Evolutionary conservation across 2,888 invertebrate genomes (phyloP).

Genomic region (Acanthacorydalis orientalis): DNA sequence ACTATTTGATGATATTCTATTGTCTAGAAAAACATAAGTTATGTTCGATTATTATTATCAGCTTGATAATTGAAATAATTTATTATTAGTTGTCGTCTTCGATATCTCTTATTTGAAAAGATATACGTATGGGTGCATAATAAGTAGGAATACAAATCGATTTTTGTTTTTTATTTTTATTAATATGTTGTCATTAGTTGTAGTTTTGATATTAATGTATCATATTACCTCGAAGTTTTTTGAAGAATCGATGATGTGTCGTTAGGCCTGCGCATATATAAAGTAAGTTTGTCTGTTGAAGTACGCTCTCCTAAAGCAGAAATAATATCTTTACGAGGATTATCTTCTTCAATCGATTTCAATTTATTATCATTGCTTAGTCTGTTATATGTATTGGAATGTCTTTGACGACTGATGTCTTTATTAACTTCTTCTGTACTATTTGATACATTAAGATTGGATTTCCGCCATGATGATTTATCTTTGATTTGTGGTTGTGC

Average conservation of each 20-base stretch:
- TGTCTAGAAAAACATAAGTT: too few relatives aligned
- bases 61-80: too few relatives aligned
- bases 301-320: slow-evolving; percentile 32
- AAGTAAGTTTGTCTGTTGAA: slow-evolving; percentile 35
- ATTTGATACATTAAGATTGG: slow-evolving; percentile 42
- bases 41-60: too few relatives aligned
- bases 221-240: too few relatives aligned
- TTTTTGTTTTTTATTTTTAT: background rate
- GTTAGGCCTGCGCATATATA: slow-evolving; percentile 36
- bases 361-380: slow-evolving; percentile 16
- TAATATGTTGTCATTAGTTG: background rate
- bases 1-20: too few relatives aligned
- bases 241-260: slow-evolving; percentile 9
- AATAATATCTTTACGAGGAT: slow-evolving; percentile 29
- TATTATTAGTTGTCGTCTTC: too few relatives aligned
- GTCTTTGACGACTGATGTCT: slow-evolving; percentile 37
- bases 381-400: slow-evolving; percentile 27
- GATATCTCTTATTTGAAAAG: too few relatives aligned
- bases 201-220: slow-evolving; percentile 10
- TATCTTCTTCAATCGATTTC: slow-evolving; percentile 43
- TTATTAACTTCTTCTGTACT: slow-evolving; percentile 49
- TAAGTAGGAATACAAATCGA: too few relatives aligned
- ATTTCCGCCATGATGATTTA: slow-evolving; percentile 62
- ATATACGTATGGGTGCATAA: too few relatives aligned
- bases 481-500: slow-evolving; percentile 58